A percentile compares a stretch with the other conserved stretches of the same genome.
These are phyloP conservation scores for Chanos chanos DNA, from an alignment of 2,797 vertebrate genomes.

Conservation along the genomic window DNA sequence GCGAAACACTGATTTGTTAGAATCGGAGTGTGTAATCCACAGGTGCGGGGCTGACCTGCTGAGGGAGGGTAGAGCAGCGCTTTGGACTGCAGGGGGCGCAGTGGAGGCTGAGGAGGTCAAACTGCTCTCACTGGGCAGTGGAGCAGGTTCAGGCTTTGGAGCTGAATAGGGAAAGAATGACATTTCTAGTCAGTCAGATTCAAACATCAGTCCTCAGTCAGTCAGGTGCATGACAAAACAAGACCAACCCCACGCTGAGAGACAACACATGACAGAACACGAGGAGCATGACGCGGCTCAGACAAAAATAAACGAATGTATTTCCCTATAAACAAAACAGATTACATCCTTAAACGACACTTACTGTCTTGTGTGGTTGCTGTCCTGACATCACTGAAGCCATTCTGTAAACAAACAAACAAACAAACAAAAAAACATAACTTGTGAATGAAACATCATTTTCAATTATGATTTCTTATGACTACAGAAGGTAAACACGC, in stretches of 20 bases:
- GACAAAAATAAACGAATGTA: too few species aligned
- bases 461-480: too few species aligned
- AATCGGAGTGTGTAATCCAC: not conserved
- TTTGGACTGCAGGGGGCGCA: slow-evolving; percentile 73
- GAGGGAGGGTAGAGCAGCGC: slow-evolving; percentile 77
- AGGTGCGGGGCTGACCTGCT: slow-evolving; percentile 88
- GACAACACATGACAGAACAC: too few species aligned
- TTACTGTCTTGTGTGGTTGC: slow-evolving; percentile 84
- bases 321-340: too few species aligned
- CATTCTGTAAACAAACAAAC: slow-evolving; percentile 75
- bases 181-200: not conserved
- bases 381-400: slow-evolving; percentile 77
- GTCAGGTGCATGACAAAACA: too few species aligned
- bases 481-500: too few species aligned
- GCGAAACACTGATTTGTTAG: too few species aligned
- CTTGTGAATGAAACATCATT: not conserved
- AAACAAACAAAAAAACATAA: not conserved
- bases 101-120: slow-evolving; percentile 71
- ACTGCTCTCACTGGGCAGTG: slow-evolving; percentile 73
- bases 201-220: too few species aligned
- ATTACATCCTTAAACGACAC: too few species aligned
- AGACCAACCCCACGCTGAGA: too few species aligned
- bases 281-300: too few species aligned
- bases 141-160: slow-evolving; percentile 77
- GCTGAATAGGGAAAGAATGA: slow-evolving; percentile 69